phyloP scores from a whole-genome alignment of 2,888 invertebrate species.

The Rhopalosiphum nymphaeae region DNA sequence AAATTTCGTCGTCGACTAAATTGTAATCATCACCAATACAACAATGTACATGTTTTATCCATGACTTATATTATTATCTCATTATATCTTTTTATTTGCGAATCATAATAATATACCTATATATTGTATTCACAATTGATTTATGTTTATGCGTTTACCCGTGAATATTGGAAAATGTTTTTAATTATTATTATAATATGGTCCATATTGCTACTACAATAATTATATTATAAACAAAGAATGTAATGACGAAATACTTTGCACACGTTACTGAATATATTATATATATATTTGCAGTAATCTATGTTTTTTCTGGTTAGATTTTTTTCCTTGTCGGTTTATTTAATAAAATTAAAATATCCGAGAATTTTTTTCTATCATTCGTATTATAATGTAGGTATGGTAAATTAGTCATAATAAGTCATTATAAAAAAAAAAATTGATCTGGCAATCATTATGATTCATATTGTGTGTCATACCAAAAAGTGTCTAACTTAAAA shows the following conservation, averaged over 20 bases:
- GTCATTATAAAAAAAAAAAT: not conserved
- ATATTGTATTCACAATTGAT: not conserved
- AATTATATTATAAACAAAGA: not conserved
- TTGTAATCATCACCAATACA: not conserved
- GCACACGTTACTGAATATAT: conserved; percentile 8
- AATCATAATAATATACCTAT: not conserved
- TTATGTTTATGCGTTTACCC: not conserved
- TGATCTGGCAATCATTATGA: not conserved
- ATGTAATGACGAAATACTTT: not conserved
- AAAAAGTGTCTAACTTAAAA: not conserved
- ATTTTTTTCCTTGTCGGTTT: not conserved
- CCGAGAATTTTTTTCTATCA: not conserved
- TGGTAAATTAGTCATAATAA: not conserved
- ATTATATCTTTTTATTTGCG: not conserved
- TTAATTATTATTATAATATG: not conserved
- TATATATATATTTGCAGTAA: not conserved
- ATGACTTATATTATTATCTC: not conserved
- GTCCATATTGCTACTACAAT: not conserved
- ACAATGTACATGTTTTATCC: not conserved
- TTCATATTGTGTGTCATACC: not conserved
- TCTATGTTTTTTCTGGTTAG: not conserved
- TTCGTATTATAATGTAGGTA: not conserved
- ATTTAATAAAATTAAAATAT: not conserved
- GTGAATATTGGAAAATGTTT: not conserved
- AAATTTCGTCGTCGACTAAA: not conserved